These are phyloP conservation scores for Brachypteracias leptosomus DNA, from an alignment of 2,113 vertebrate species.

Conservation along the genomic window DNA sequence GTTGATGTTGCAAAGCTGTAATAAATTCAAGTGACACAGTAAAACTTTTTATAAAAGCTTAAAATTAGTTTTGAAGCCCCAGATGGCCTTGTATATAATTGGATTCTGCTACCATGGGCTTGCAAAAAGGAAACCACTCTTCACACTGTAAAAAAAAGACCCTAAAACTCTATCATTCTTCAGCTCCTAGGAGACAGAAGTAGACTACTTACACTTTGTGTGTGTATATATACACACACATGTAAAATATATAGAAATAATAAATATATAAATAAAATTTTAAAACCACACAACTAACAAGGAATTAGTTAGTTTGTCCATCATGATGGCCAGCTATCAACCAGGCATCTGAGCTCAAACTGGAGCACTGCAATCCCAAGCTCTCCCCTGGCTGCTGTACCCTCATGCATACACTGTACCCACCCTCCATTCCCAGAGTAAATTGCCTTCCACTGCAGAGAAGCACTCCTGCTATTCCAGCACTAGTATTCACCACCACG, in stretches of 20 bases:
- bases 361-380: not conserved
- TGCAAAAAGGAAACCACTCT: not conserved
- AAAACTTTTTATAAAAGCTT: conserved; percentile 8
- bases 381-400: not conserved
- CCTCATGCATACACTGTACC: not conserved
- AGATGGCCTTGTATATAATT: not conserved
- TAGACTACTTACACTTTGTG: not conserved
- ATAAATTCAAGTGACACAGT: not conserved
- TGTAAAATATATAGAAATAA: not conserved
- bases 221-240: not conserved
- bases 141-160: not conserved
- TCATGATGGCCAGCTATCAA: not conserved
- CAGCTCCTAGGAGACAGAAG: not conserved
- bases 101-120: not conserved
- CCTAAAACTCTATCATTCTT: not conserved
- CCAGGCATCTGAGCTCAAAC: not conserved
- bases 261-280: not conserved
- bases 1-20: not conserved
- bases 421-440: not conserved
- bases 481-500: conserved; percentile 4
- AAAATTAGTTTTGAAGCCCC: conserved; percentile 9
- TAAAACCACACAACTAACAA: not conserved
- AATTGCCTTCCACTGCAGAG: conserved; percentile 10
- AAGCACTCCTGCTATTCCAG: conserved; percentile 19
- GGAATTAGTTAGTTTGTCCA: not conserved